Base-by-base conservation (phyloP, 2,888 invertebrate genomes). In the Aspidapion aeneum region DNA sequence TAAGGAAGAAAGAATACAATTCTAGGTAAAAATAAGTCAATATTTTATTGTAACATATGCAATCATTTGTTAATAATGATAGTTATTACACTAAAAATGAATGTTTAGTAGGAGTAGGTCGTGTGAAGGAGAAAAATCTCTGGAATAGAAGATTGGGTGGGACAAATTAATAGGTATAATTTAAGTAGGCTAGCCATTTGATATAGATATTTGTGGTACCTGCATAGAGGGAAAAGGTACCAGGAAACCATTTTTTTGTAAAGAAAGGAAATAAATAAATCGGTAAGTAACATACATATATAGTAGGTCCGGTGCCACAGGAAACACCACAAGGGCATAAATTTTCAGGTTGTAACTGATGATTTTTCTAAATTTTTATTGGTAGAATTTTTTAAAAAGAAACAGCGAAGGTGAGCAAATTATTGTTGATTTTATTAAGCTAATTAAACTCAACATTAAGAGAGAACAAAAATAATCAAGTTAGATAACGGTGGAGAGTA, bases 401-500 rank as follows among this genome's bases (percentile, higher is more conserved):
- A 65, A 63, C n/a, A 18, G n/a, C 52, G 65, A 65, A 60, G 60
- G 60, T 7, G 57, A n/a, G n/a, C n/a, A 62, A 51, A 63, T 56
- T 55, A 21, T 63, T 48, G 62, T 63, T 21, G 65, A 65, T 54
- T 63, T 57, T 63, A 63, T 66, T 49, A 63, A 63, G 48, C 55
- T 64, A 35, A 56, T 65, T 17, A 63, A 63, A 65, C 62, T 2
- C 61, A 65, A 48, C 57, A 54, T 51, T 57, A 61, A 18, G 12
- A 19, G 3, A 64, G 58, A 62, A 59, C 62, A 50, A 51, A 62
- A 62, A 64, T 18, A 48, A 62, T 66, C 17, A 56, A 63, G 35
- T 50, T 50, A 5, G 58, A 68, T 51, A 62, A 64, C 54, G 61
- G 59, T 57, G 50, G 56, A 16, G 63, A 69, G 63, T 63, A 58